These are phyloP conservation scores for Synergus itoensis DNA, from an alignment of 2,888 invertebrate species.

Conservation along the genomic window DNA sequence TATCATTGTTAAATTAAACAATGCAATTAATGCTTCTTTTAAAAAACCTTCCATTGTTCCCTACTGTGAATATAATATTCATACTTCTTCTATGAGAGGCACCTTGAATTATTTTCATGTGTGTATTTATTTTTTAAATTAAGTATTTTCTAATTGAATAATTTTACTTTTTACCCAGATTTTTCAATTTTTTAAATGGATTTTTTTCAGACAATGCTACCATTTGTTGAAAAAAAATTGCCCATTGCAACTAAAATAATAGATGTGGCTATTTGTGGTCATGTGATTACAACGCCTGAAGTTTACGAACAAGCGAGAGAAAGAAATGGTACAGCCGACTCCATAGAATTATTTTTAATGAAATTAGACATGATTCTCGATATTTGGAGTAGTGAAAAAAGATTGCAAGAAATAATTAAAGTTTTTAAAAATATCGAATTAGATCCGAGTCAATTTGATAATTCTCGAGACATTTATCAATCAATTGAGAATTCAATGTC, in stretches of 20 bases:
- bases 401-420: slow-evolving; percentile 71
- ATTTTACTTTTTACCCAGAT: neutral
- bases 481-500: slow-evolving; percentile 6
- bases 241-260: slow-evolving; percentile 79
- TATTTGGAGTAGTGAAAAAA: slow-evolving; percentile 69
- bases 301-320: slow-evolving; percentile 78
- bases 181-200: neutral
- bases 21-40: neutral
- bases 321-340: slow-evolving; percentile 75
- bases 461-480: slow-evolving; percentile 9
- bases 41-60: neutral
- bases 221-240: slow-evolving; percentile 76
- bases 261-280: slow-evolving; percentile 83
- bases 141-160: too few relatives aligned
- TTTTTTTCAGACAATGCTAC: slow-evolving; percentile 77
- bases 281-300: slow-evolving; percentile 80
- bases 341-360: slow-evolving; percentile 59
- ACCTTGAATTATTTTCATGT: slow-evolving; percentile 61
- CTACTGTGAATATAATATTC: slow-evolving; percentile 38
- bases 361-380: slow-evolving; percentile 66
- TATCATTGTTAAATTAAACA: slow-evolving; percentile 67
- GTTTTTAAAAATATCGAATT: neutral
- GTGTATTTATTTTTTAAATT: slow-evolving; percentile 47
- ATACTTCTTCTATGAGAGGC: slow-evolving; percentile 49
- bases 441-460: slow-evolving; percentile 7